These are phyloP conservation scores for Erannis defoliaria DNA, from an alignment of 2,888 invertebrate species.

Conservation along the genomic window DNA sequence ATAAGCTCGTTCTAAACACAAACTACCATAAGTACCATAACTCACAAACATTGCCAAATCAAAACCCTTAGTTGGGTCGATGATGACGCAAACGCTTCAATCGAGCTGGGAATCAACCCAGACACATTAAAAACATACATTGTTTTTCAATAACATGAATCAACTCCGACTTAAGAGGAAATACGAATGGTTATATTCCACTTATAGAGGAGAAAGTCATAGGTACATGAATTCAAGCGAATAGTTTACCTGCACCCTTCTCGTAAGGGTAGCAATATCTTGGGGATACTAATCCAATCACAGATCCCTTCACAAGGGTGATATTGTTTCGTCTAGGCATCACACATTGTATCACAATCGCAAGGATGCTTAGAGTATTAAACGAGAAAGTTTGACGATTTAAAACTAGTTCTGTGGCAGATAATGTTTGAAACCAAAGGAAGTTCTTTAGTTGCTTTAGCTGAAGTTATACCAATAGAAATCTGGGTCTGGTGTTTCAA, in stretches of 20 bases:
- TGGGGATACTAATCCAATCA: slow-evolving; percentile 76
- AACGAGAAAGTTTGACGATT: neutral
- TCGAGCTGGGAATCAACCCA: slow-evolving; percentile 9
- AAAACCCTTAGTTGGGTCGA: slow-evolving; percentile 17
- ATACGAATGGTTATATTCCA: neutral
- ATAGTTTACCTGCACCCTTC: slow-evolving; percentile 51
- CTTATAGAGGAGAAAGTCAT: slow-evolving; percentile 11
- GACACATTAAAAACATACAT: slow-evolving; percentile 16
- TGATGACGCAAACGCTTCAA: slow-evolving; percentile 28
- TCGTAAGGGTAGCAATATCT: slow-evolving; percentile 52
- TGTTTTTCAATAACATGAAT: slow-evolving; percentile 8
- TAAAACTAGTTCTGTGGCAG: neutral
- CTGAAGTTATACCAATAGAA: neutral
- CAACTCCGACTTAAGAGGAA: neutral
- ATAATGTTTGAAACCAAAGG: neutral
- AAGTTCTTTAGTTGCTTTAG: neutral
- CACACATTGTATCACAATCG: slow-evolving; percentile 8
- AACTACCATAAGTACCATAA: slow-evolving; percentile 16
- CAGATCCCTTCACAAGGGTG: slow-evolving; percentile 58
- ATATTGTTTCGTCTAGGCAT: slow-evolving; percentile 14
- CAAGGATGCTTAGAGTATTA: slow-evolving; percentile 1
- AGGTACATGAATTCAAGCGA: slow-evolving; percentile 32
- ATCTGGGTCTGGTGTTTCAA: neutral
- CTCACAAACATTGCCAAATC: slow-evolving; percentile 36
- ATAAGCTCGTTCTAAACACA: slow-evolving; percentile 36